Evolutionary conservation across 2,113 vertebrate genomes (phyloP).

Genomic region (Myrmophylax atrothorax): DNA sequence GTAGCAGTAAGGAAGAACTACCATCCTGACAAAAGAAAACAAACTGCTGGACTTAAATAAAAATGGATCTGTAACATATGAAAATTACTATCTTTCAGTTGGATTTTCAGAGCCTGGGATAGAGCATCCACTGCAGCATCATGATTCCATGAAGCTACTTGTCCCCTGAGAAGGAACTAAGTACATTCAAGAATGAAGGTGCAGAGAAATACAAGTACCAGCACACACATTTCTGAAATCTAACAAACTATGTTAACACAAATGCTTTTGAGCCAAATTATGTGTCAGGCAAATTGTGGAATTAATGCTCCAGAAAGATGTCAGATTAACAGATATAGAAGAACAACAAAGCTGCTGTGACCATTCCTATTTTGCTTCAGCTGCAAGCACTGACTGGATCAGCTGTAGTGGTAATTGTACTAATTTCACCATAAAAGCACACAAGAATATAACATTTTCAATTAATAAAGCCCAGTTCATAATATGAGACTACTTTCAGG

Average conservation of each 20-base stretch:
- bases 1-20: constrained; percentile 9
- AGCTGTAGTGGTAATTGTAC: background rate
- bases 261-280: background rate
- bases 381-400: background rate
- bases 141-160: background rate
- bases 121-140: background rate
- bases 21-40: background rate
- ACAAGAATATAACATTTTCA: background rate
- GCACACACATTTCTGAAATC: background rate
- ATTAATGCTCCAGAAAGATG: background rate
- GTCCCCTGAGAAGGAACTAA: background rate
- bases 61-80: background rate
- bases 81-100: background rate
- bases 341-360: background rate
- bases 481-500: background rate
- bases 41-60: background rate
- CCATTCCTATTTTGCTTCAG: background rate
- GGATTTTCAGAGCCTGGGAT: background rate
- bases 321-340: background rate
- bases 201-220: background rate
- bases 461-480: background rate
- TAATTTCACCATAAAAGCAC: background rate
- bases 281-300: background rate
- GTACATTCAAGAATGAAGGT: background rate
- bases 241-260: background rate